Conservation (phyloP, 2,797 vertebrate species). For the Prunella strophiata region DNA sequence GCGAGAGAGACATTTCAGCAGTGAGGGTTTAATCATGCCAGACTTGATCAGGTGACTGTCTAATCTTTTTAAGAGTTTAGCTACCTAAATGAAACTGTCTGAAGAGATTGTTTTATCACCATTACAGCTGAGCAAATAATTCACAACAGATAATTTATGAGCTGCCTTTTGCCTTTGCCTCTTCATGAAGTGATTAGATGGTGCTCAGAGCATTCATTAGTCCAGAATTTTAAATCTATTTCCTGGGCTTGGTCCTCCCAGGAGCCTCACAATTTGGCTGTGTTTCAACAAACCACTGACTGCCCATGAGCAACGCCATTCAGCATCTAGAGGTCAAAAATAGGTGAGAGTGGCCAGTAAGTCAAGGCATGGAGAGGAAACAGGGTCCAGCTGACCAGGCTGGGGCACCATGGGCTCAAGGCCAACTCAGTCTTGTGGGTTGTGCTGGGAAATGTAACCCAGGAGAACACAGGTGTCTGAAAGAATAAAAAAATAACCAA, state of each 20-base stretch:
- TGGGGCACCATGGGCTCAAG: neutral
- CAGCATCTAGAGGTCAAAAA: neutral
- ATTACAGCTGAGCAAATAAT: neutral
- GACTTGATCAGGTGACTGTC: neutral
- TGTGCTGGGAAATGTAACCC: neutral
- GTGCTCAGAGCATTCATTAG: neutral
- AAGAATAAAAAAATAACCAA: neutral
- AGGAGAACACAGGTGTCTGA: neutral
- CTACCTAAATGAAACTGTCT: neutral
- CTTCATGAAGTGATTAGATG: neutral
- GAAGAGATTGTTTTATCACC: neutral
- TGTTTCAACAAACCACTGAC: neutral
- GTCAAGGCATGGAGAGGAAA: neutral
- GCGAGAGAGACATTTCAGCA: neutral
- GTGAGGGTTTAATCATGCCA: neutral
- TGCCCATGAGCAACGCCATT: neutral
- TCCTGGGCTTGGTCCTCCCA: neutral
- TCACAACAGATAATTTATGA: constrained; percentile 2
- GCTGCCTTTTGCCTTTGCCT: neutral
- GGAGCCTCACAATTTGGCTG: neutral
- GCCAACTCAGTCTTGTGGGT: neutral
- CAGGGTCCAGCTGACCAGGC: too few relatives aligned
- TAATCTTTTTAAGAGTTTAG: neutral
- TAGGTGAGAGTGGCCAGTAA: neutral
- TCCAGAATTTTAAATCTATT: neutral